Evolutionary conservation across 2,888 invertebrate genomes (phyloP), one percentile per base, ranked within the genome.

Genomic region (Julus scanicus): DNA sequence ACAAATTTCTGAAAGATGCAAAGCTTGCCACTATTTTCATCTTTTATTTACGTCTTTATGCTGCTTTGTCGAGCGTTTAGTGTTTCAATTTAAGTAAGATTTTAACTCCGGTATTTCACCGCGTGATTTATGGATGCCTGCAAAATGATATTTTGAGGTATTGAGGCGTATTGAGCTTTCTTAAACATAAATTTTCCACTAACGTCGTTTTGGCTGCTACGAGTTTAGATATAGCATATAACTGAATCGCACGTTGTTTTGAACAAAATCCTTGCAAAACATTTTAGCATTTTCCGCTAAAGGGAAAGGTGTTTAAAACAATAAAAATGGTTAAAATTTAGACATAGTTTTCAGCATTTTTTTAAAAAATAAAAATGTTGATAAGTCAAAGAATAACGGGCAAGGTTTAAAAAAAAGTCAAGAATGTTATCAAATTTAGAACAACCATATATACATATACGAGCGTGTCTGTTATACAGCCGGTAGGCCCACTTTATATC

Each of bases 41-140:
- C 71, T 71, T 71, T 71, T 71, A 71, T 71, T 71, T 71, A 71
- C 71, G 71, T 71, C 71, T 71, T 71, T 71, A 71, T 71, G 71
- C 20, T 71, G 71, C 71, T 71, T 71, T 71, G 29, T 71, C 71
- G 71, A 71, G 71, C 71, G 71, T 71, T 71, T 71, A 71, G 71
- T 71, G 71, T 71, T 71, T 71, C 71, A 71, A 71, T 71, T 71
- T 71, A 71, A 71, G 71, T 29, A 71, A 71, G 71, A 71, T 71
- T 71, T 71, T 71, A 63, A 63, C 71, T 71, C 71, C 29, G 29
- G 71, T 71, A 71, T 71, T 71, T 71, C 71, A 71, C 71, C 29
- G 29, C 71, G 29, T 71, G 71, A 71, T 71, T 71, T 71, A 71
- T 71, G 29, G 71, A 29, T 9, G 29, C 2, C 71, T 71, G 71